These are phyloP conservation scores for Onychomys torridus DNA, from an alignment of 2,797 vertebrate genomes.

Conservation along the genomic window DNA sequence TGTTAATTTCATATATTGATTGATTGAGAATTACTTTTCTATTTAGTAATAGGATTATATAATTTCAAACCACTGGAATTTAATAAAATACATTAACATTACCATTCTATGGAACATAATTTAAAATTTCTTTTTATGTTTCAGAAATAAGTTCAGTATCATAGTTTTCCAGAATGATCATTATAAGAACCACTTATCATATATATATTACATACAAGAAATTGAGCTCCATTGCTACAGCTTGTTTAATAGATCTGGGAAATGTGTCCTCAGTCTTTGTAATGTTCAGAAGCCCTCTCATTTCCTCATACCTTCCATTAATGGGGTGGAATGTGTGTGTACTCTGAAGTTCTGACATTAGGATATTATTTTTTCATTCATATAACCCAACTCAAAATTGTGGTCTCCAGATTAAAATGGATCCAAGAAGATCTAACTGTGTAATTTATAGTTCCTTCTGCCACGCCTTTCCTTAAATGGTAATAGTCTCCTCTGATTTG, in stretches of 20 bases:
- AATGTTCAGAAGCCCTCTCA: not conserved
- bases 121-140: not conserved
- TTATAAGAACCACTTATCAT: not conserved
- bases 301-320: not conserved
- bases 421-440: not conserved
- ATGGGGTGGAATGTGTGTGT: not conserved
- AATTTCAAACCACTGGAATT: constrained; percentile 36
- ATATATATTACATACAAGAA: not conserved
- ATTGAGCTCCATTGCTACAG: not conserved
- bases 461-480: not conserved
- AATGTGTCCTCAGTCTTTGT: not conserved
- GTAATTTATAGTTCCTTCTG: not conserved
- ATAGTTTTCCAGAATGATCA: not conserved
- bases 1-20: constrained; percentile 30
- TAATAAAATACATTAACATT: not conserved
- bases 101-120: constrained; percentile 25
- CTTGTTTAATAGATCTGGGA: not conserved
- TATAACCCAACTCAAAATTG: not conserved
- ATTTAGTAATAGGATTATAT: not conserved
- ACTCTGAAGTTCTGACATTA: not conserved
- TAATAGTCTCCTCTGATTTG: not conserved
- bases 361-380: not conserved
- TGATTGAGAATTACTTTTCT: constrained; percentile 49
- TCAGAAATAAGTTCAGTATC: constrained; percentile 32
- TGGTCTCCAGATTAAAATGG: not conserved